phyloP scores from a whole-genome alignment of 2,113 vertebrate species.

The Argyrosomus japonicus region DNA sequence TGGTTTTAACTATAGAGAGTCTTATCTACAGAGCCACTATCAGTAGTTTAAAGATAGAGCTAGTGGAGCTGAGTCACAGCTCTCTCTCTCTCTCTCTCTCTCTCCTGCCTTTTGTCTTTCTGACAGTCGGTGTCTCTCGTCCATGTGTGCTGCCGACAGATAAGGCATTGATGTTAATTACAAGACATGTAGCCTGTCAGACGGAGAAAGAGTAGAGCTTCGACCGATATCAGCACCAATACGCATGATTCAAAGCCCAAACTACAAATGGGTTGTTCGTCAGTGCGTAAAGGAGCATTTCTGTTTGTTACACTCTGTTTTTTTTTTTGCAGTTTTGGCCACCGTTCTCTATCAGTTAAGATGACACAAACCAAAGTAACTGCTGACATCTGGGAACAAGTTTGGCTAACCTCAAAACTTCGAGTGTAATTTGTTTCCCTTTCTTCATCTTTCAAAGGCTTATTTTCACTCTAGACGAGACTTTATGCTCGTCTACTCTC shows the following conservation, averaged over 20 bases:
- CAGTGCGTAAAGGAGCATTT: too few relatives aligned
- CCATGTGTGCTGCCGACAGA: conserved; percentile 53
- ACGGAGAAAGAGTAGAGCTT: neutral
- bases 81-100: conserved; percentile 6
- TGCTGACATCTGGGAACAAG: too few relatives aligned
- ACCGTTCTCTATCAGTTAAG: neutral
- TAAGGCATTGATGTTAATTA: conserved; percentile 69
- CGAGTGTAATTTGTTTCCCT: neutral
- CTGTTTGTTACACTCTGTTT: too few relatives aligned
- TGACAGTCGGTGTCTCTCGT: conserved; percentile 44
- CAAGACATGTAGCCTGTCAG: conserved; percentile 38
- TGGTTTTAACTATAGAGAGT: conserved; percentile 43
- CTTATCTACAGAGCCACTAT: conserved; percentile 51
- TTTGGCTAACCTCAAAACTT: too few relatives aligned
- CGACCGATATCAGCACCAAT: neutral
- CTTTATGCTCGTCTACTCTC: too few relatives aligned
- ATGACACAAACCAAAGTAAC: too few relatives aligned
- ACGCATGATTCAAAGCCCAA: neutral
- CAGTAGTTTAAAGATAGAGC: conserved; percentile 54
- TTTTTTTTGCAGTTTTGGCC: neutral
- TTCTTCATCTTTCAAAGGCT: neutral
- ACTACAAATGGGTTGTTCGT: neutral
- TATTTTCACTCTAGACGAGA: neutral
- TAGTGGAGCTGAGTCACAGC: conserved; percentile 9
- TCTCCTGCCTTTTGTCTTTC: conserved; percentile 25